phyloP scores from a whole-genome alignment of 2,797 vertebrate species.

The Eospalax fontanierii region DNA sequence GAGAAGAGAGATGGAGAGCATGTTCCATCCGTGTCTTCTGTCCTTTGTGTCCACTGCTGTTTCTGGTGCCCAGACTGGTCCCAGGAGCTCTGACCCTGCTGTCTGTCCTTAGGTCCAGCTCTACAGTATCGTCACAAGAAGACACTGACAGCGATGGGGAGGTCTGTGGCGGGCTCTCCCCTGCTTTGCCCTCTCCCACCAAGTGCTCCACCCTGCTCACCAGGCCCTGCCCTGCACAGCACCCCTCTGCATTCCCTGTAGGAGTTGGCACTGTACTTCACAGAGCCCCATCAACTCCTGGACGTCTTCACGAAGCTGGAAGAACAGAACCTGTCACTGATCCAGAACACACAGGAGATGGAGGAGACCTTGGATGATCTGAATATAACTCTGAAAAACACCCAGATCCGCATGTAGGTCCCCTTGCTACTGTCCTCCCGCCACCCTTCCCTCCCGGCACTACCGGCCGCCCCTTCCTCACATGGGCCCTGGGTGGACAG shows the following conservation, averaged over 20 bases:
- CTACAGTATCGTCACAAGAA: neutral
- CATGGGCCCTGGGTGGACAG: neutral
- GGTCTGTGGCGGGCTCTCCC: constrained; percentile 81
- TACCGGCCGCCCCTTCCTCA: neutral
- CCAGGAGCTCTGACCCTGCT: neutral
- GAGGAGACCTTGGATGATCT: constrained; percentile 93
- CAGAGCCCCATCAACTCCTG: constrained; percentile 94
- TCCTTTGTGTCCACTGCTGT: neutral
- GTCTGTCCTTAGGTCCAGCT: constrained; percentile 81
- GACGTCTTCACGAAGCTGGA: constrained; percentile 92
- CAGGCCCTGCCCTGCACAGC: neutral
- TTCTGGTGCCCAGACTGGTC: constrained; percentile 22
- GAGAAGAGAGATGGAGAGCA: neutral
- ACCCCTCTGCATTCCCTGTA: constrained; percentile 65
- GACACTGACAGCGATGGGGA: constrained; percentile 82
- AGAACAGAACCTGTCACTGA: constrained; percentile 94
- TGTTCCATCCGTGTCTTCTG: neutral
- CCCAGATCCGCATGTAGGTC: constrained; percentile 91
- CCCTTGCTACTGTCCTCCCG: neutral
- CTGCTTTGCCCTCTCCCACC: rapidly evolving
- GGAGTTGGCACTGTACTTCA: constrained; percentile 94
- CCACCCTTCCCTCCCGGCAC: neutral
- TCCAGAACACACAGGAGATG: constrained; percentile 93
- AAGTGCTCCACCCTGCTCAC: neutral
- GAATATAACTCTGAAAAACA: constrained; percentile 87